Percentiles rank a stretch among this genome's conserved stretches.
Evolutionary conservation across 2,113 vertebrate genomes (phyloP).

Genomic region (Vidua macroura): DNA sequence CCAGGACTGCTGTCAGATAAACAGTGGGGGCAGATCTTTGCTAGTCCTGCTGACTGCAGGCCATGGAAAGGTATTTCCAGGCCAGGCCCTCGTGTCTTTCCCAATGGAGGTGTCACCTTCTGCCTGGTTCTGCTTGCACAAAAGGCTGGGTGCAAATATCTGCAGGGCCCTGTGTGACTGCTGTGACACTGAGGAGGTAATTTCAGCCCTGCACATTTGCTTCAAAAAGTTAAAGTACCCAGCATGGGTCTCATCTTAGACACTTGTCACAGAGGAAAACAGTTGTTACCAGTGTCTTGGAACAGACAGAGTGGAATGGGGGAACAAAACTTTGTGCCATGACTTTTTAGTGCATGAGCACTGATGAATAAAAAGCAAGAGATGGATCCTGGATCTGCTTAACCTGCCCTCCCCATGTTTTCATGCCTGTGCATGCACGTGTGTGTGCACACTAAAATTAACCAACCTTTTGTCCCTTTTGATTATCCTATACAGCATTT

Average conservation of each 20-base stretch:
- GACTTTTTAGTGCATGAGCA: background rate
- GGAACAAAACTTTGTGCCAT: fast-evolving
- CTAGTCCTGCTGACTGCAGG: background rate
- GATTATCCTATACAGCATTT: background rate
- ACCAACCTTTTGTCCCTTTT: background rate
- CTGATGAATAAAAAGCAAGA: background rate
- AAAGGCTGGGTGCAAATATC: background rate
- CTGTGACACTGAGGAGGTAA: background rate
- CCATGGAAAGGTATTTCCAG: background rate
- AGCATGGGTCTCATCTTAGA: background rate
- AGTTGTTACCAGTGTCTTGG: background rate
- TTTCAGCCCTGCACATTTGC: background rate
- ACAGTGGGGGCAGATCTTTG: background rate
- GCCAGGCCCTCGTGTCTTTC: background rate
- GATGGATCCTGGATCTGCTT: background rate
- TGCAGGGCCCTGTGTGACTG: background rate
- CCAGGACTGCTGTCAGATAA: fast-evolving
- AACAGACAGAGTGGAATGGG: background rate
- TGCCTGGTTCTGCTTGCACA: background rate
- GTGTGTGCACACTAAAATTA: background rate
- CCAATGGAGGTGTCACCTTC: background rate
- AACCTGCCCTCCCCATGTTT: background rate
- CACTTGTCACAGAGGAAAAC: background rate
- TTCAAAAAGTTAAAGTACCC: background rate
- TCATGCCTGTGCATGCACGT: fast-evolving